Conservation (phyloP, 2,113 vertebrate species). For the Callipepla californica region DNA sequence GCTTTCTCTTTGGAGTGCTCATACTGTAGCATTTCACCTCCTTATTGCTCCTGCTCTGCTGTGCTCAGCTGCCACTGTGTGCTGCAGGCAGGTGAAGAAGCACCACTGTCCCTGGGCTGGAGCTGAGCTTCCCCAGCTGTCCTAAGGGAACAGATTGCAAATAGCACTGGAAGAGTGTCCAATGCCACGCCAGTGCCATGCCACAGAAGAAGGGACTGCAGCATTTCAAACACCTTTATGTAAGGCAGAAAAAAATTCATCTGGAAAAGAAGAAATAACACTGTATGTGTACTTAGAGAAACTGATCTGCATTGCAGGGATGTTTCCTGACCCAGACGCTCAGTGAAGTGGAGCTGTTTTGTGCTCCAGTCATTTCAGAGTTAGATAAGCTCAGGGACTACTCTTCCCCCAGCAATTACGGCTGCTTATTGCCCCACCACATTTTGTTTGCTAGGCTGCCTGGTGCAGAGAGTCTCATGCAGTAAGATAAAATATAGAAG, state of each 20-base stretch:
- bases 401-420: neutral
- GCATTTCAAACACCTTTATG: neutral
- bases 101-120: neutral
- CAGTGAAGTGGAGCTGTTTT: neutral
- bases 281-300: neutral
- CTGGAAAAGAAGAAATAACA: neutral
- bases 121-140: neutral
- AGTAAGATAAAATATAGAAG: neutral
- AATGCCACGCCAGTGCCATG: rapidly evolving
- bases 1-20: rapidly evolving
- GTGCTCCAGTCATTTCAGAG: neutral
- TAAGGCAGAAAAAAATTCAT: neutral
- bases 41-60: neutral
- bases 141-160: neutral
- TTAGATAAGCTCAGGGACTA: neutral
- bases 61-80: neutral
- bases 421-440: neutral
- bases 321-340: neutral
- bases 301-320: conserved; percentile 16
- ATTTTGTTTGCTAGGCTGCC: neutral
- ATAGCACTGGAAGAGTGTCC: neutral
- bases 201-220: neutral
- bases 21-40: neutral
- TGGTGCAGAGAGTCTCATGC: rapidly evolving
- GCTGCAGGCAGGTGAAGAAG: neutral